phyloP scores from a whole-genome alignment of 2,888 invertebrate genomes.

The Mimachlamys varia region DNA sequence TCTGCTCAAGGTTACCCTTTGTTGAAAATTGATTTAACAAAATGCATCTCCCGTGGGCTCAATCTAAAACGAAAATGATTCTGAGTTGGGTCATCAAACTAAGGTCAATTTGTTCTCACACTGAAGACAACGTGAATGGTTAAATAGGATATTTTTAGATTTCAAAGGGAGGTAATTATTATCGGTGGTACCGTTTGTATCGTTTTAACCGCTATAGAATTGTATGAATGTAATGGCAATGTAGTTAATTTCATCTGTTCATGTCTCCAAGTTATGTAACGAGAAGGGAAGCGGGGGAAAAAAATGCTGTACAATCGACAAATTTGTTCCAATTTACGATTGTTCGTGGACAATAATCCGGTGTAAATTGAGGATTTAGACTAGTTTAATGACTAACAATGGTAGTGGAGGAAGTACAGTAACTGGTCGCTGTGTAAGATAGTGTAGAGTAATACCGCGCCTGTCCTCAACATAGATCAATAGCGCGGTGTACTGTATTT shows the following conservation, averaged over 20 bases:
- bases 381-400: background rate
- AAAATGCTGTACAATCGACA: background rate
- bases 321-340: conserved; percentile 31
- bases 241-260: background rate
- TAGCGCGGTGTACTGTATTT: background rate
- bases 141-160: conserved; percentile 18
- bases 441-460: background rate
- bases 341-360: conserved; percentile 10
- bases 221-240: background rate
- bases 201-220: background rate
- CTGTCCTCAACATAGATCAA: background rate
- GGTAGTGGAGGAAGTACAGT: background rate
- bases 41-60: background rate
- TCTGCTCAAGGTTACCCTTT: background rate
- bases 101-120: background rate
- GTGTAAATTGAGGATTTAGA: conserved; percentile 1
- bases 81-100: background rate
- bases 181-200: background rate
- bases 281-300: background rate
- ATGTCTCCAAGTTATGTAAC: background rate
- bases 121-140: background rate
- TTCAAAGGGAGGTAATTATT: conserved; percentile 1
- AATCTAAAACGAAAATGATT: background rate
- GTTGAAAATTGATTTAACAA: conserved; percentile 24
- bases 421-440: background rate